Evolutionary conservation across 2,888 invertebrate genomes (phyloP).

Genomic region (Amphiduros pacificus): DNA sequence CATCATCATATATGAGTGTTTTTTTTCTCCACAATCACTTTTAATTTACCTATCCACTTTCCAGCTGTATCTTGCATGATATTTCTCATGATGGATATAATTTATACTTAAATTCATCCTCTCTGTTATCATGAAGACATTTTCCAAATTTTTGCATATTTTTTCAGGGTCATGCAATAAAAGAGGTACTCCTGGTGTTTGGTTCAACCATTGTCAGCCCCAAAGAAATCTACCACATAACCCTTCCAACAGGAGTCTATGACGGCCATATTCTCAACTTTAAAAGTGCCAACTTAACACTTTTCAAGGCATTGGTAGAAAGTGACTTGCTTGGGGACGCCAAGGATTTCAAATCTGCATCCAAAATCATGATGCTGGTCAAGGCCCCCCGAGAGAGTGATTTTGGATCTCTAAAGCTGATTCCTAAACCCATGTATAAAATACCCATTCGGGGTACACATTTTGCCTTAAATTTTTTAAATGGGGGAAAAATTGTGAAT

Average conservation of each 20-base stretch:
- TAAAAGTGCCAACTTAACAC: not conserved
- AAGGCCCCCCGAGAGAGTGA: not conserved
- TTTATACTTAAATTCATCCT: too few relatives aligned
- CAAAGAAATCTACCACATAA: constrained; percentile 6
- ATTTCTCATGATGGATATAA: too few relatives aligned
- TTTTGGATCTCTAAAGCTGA: not conserved
- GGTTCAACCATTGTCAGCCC: constrained; percentile 12
- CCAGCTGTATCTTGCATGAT: too few relatives aligned
- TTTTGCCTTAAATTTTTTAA: constrained; percentile 1
- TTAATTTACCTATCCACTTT: too few relatives aligned
- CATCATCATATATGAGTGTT: too few relatives aligned
- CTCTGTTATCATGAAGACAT: too few relatives aligned
- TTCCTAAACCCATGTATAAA: constrained; percentile 3
- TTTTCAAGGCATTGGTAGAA: constrained; percentile 1
- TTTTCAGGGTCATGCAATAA: constrained; percentile 3
- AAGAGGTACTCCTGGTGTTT: constrained; percentile 4
- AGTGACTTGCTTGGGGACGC: constrained; percentile 6
- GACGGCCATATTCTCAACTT: constrained; percentile 5
- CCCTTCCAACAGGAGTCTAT: constrained; percentile 2
- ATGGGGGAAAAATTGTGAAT: not conserved
- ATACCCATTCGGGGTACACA: not conserved
- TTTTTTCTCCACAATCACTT: too few relatives aligned
- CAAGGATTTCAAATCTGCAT: not conserved
- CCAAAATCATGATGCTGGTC: constrained; percentile 3
- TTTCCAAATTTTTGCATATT: too few relatives aligned